Evolutionary conservation across 2,888 invertebrate genomes (phyloP).

Genomic region (Hedya salicella): DNA sequence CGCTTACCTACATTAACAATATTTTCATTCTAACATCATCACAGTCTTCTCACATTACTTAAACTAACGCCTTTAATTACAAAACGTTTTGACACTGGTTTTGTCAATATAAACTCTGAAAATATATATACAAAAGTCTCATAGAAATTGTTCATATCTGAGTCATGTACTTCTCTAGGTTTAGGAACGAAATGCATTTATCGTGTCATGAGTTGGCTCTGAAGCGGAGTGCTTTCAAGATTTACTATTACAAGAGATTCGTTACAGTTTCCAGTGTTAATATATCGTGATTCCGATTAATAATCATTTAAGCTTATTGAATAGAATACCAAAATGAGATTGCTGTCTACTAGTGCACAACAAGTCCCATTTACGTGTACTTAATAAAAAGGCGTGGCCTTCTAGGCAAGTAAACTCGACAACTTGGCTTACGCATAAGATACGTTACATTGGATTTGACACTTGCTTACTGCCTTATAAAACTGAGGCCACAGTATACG

Average conservation of each 20-base stretch:
- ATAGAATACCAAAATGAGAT: constrained; percentile 47
- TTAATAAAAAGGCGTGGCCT: constrained; percentile 20
- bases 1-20: constrained; percentile 61
- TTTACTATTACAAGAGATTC: constrained; percentile 31
- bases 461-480: constrained; percentile 14
- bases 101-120: constrained; percentile 44
- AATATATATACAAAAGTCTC: constrained; percentile 46
- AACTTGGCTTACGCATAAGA: constrained; percentile 34
- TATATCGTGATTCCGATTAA: constrained; percentile 38
- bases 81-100: constrained; percentile 45
- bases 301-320: constrained; percentile 31
- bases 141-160: constrained; percentile 43
- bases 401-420: constrained; percentile 30
- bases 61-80: constrained; percentile 57
- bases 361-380: constrained; percentile 13
- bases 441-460: constrained; percentile 33
- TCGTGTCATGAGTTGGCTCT: constrained; percentile 46
- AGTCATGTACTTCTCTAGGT: constrained; percentile 39
- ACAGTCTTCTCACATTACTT: constrained; percentile 82
- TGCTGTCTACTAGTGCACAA: constrained; percentile 40
- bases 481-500: background rate
- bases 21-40: constrained; percentile 75
- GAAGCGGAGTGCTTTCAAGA: constrained; percentile 33
- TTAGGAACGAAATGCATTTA: constrained; percentile 47
- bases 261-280: constrained; percentile 32